A percentile compares a stretch with the other conserved stretches of the same genome.
Conservation (phyloP, 2,888 invertebrate species). For the Leptogaster cylindrica region DNA sequence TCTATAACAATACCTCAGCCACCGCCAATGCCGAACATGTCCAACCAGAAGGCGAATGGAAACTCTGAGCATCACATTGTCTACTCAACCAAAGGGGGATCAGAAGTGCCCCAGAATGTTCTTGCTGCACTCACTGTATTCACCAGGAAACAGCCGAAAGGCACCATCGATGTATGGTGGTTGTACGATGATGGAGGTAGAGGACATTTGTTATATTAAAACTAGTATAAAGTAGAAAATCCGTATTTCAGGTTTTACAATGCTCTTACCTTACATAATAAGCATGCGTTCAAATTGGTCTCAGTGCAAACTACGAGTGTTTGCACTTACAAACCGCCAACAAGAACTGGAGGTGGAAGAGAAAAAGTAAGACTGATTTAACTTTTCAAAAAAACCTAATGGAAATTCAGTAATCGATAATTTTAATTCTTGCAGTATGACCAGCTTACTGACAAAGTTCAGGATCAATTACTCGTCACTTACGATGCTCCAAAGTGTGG, state of each 20-base stretch:
- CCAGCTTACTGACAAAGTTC: constrained; percentile 89
- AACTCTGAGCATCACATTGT: constrained; percentile 60
- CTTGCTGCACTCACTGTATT: constrained; percentile 76
- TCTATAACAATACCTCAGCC: constrained; percentile 55
- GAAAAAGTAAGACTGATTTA: constrained; percentile 77
- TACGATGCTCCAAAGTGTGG: constrained; percentile 89
- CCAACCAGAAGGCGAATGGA: constrained; percentile 47
- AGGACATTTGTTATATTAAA: no score
- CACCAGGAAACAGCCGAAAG: constrained; percentile 77
- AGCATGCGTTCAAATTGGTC: constrained; percentile 80
- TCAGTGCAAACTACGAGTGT: constrained; percentile 78
- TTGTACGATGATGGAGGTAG: constrained; percentile 88
- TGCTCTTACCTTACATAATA: constrained; percentile 84
- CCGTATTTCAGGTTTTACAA: constrained; percentile 66
- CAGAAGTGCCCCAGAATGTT: constrained; percentile 70
- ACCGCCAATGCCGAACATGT: constrained; percentile 56
- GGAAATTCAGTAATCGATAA: constrained; percentile 40
- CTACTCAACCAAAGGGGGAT: constrained; percentile 67
- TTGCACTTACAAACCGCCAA: constrained; percentile 81
- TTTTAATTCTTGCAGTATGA: constrained; percentile 74
- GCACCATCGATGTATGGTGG: constrained; percentile 93
- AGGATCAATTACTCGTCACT: constrained; percentile 92
- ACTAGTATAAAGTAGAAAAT: neutral
- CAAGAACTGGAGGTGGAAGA: constrained; percentile 80
- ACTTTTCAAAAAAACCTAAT: constrained; percentile 13